Percentiles rank a stretch among this genome's conserved stretches.
phyloP scores from a whole-genome alignment of 2,888 invertebrate species.

The Drosophila setosimentum region DNA sequence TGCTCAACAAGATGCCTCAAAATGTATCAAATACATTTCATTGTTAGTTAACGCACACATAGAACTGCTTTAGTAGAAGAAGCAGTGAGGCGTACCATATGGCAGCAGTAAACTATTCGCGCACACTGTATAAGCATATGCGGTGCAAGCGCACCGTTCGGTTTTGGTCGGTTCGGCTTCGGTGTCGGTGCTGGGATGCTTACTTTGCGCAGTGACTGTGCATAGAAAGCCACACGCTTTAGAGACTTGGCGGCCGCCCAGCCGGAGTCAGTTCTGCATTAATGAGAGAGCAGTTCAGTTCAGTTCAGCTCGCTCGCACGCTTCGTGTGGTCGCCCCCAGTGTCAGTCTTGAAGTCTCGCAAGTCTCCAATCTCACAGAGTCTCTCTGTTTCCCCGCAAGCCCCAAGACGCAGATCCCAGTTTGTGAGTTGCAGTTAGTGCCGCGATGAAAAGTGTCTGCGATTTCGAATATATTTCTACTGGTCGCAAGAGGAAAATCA shows the following conservation, averaged over 20 bases:
- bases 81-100: constrained; percentile 45
- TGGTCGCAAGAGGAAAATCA: constrained; percentile 59
- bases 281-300: constrained; percentile 83
- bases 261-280: constrained; percentile 83
- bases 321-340: constrained; percentile 72
- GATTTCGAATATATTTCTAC: constrained; percentile 10
- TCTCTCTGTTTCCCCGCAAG: not conserved
- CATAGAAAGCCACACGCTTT: constrained; percentile 76
- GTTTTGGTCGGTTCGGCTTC: constrained; percentile 12
- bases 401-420: not conserved
- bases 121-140: constrained; percentile 29
- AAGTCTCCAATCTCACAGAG: constrained; percentile 3
- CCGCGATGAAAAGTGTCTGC: constrained; percentile 20
- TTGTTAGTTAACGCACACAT: constrained; percentile 9
- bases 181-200: constrained; percentile 43
- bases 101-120: constrained; percentile 11
- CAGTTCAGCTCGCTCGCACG: constrained; percentile 73
- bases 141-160: constrained; percentile 14
- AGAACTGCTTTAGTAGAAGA: constrained; percentile 36
- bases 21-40: constrained; percentile 27
- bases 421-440: constrained; percentile 39
- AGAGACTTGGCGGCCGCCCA: constrained; percentile 57
- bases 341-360: constrained; percentile 25
- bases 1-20: constrained; percentile 26
- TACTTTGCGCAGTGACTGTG: constrained; percentile 69